These are phyloP conservation scores for Eristalis tenax DNA, from an alignment of 2,888 invertebrate species.

Conservation along the genomic window DNA sequence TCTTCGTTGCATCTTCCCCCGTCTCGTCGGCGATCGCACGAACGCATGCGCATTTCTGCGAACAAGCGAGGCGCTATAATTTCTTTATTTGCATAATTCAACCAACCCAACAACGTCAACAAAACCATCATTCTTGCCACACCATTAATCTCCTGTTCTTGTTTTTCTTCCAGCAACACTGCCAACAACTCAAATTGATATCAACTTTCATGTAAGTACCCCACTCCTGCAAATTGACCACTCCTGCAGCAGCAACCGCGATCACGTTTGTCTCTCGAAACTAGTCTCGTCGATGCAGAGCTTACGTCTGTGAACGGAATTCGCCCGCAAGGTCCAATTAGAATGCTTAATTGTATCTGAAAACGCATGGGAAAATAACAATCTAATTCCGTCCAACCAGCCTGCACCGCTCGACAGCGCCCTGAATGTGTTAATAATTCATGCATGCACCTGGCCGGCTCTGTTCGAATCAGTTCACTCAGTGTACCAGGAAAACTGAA, in stretches of 20 bases:
- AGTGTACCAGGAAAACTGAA: conserved; percentile 11
- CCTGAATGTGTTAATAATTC: conserved; percentile 45
- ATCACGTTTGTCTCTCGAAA: conserved; percentile 21
- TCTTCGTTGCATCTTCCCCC: not conserved
- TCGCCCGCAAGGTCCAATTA: conserved; percentile 32
- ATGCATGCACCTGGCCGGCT: conserved; percentile 37
- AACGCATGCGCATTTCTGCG: not conserved
- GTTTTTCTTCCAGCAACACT: conserved; percentile 27
- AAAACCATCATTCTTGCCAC: not conserved
- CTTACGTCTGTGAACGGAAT: conserved; percentile 27
- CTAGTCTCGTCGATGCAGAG: conserved; percentile 5
- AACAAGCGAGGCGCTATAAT: not conserved
- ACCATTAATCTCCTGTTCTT: not conserved
- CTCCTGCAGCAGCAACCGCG: conserved; percentile 35
- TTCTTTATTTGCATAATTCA: conserved; percentile 3
- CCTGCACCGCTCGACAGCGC: not conserved
- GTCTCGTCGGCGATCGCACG: not conserved
- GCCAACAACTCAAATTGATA: conserved; percentile 43
- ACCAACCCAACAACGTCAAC: not conserved
- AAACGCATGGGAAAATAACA: conserved; percentile 61
- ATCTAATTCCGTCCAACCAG: conserved; percentile 45
- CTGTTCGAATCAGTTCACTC: conserved; percentile 11
- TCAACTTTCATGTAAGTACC: conserved; percentile 62
- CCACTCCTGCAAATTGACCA: not conserved
- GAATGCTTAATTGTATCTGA: conserved; percentile 55